Conservation (phyloP, 2,888 invertebrate species). For the Clitarchus hookeri region DNA sequence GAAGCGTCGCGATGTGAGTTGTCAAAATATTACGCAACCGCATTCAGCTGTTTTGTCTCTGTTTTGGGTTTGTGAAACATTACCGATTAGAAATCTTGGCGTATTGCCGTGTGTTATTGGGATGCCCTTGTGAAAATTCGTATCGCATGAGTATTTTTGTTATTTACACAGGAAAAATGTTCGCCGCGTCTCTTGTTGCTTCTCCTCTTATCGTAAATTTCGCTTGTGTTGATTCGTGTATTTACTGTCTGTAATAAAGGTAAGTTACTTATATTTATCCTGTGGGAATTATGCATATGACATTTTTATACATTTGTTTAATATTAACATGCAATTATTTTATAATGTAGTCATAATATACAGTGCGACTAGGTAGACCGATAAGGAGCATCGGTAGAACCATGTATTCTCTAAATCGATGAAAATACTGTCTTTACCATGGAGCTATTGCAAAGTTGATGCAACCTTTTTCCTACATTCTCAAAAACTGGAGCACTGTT, state of each 20-base stretch:
- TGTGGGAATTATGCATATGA: too few relatives aligned
- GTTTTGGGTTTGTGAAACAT: not conserved
- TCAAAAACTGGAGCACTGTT: too few relatives aligned
- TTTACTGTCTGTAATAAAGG: constrained; percentile 20
- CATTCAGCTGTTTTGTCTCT: not conserved
- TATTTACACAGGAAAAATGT: constrained; percentile 24
- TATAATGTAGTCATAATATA: too few relatives aligned
- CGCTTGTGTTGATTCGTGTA: not conserved
- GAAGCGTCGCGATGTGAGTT: not conserved
- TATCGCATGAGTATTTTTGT: not conserved
- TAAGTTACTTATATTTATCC: not conserved
- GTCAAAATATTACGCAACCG: not conserved
- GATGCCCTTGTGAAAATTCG: not conserved
- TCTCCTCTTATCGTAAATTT: not conserved
- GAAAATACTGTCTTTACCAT: too few relatives aligned
- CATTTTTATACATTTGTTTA: too few relatives aligned
- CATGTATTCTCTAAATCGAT: too few relatives aligned
- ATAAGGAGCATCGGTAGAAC: too few relatives aligned
- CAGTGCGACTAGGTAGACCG: too few relatives aligned
- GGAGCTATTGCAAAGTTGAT: too few relatives aligned
- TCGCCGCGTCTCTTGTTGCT: not conserved
- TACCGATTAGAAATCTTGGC: not conserved
- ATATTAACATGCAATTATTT: too few relatives aligned
- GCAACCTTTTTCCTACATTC: too few relatives aligned
- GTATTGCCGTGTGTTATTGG: not conserved